Evolutionary conservation across 2,797 vertebrate species (phyloP).

Genomic region (Sarcoramphus papa): DNA sequence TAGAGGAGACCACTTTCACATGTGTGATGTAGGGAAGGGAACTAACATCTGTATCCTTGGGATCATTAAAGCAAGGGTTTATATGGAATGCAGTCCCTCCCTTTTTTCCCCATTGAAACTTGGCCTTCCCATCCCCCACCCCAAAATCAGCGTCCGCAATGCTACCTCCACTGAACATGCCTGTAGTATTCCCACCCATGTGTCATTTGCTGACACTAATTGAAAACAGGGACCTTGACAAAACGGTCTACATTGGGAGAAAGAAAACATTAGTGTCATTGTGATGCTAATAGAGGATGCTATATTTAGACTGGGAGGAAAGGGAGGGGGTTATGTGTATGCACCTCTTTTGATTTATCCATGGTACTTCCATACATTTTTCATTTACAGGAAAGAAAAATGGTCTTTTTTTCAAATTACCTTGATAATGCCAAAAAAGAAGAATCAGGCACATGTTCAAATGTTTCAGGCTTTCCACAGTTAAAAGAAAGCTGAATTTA

Average conservation of each 20-base stretch:
- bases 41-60: background rate
- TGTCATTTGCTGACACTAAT: background rate
- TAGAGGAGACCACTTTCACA: background rate
- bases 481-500: slow-evolving; percentile 41
- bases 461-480: slow-evolving; percentile 19
- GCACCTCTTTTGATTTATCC: background rate
- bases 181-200: background rate
- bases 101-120: background rate
- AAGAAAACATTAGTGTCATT: slow-evolving; percentile 40
- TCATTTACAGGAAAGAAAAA: slow-evolving; percentile 39
- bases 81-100: background rate
- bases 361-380: slow-evolving; percentile 1
- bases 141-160: background rate
- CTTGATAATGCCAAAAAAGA: slow-evolving; percentile 30
- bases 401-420: background rate
- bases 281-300: slow-evolving; percentile 46
- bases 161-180: background rate
- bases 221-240: slow-evolving; percentile 16
- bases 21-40: background rate
- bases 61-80: background rate
- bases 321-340: background rate
- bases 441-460: background rate
- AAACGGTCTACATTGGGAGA: background rate
- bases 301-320: background rate
- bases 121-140: background rate